These are phyloP conservation scores for Heliothis peltigera DNA, from an alignment of 2,888 invertebrate species.

Conservation along the genomic window DNA sequence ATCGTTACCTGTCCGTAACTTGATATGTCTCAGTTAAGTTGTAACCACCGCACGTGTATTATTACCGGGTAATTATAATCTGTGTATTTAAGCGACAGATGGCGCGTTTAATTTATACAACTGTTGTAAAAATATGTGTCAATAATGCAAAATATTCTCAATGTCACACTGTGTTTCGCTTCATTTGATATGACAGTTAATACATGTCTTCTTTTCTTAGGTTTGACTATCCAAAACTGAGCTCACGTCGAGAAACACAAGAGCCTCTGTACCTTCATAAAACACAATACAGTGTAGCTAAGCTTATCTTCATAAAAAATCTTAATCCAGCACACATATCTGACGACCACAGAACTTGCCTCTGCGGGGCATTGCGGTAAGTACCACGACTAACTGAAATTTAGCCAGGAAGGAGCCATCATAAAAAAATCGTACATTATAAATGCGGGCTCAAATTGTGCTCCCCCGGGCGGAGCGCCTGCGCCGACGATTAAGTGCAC, in stretches of 20 bases:
- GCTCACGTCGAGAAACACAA: background rate
- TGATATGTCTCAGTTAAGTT: slow-evolving; percentile 32
- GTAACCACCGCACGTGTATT: slow-evolving; percentile 10
- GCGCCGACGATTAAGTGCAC: slow-evolving; percentile 85
- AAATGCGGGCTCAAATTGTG: slow-evolving; percentile 78
- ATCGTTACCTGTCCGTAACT: slow-evolving; percentile 1
- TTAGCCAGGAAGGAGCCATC: slow-evolving; percentile 67
- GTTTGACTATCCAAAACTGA: no score
- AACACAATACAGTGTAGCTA: background rate
- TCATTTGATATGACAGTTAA: slow-evolving; percentile 24
- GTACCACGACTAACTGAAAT: slow-evolving; percentile 68
- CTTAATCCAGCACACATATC: slow-evolving; percentile 9
- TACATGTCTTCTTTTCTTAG: no score
- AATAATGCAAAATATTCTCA: slow-evolving; percentile 56
- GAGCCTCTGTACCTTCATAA: background rate
- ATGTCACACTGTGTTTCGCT: slow-evolving; percentile 14
- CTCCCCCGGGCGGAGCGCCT: slow-evolving; percentile 79
- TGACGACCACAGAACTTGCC: slow-evolving; percentile 32
- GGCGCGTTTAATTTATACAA: slow-evolving; percentile 64
- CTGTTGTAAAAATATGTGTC: slow-evolving; percentile 65
- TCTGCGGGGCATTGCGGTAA: slow-evolving; percentile 57
- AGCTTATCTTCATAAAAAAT: background rate
- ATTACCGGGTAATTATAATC: slow-evolving; percentile 60
- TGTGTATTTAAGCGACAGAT: slow-evolving; percentile 66
- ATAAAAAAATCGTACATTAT: slow-evolving; percentile 76